Evolutionary conservation across 2,888 invertebrate species (phyloP).

Genomic region (Agrotis segetum): DNA sequence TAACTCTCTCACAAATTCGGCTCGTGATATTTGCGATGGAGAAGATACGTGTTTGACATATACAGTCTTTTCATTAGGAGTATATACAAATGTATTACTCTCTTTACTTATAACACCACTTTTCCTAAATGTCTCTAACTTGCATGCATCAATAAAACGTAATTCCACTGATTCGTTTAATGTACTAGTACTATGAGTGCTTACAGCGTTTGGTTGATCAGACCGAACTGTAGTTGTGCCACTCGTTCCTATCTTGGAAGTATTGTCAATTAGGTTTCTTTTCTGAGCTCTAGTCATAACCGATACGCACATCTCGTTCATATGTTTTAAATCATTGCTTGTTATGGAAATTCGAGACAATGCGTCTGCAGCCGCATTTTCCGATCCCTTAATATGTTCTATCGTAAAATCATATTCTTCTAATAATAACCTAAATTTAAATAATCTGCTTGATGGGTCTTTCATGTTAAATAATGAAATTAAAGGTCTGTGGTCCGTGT

Average conservation of each 20-base stretch:
- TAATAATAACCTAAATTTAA: constrained; percentile 3
- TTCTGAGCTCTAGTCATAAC: constrained; percentile 4
- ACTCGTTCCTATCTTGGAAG: not conserved
- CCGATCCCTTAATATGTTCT: not conserved
- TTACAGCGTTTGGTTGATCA: constrained; percentile 4
- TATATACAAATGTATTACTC: no score
- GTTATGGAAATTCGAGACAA: not conserved
- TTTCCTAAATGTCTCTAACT: no score
- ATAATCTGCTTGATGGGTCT: constrained; percentile 4
- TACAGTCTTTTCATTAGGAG: no score
- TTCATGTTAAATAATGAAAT: constrained; percentile 2
- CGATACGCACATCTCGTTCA: not conserved
- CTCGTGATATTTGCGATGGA: no score
- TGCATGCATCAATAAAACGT: no score
- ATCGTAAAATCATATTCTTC: not conserved
- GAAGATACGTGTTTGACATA: no score
- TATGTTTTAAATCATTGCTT: not conserved
- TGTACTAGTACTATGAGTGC: not conserved
- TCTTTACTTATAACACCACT: no score
- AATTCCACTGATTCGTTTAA: no score
- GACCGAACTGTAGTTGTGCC: not conserved
- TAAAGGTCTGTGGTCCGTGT: constrained; percentile 4
- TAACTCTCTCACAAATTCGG: no score
- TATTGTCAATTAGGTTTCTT: constrained; percentile 1
- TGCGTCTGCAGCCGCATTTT: constrained; percentile 8